Evolutionary conservation across 2,113 vertebrate genomes (phyloP).

Genomic region (Pomatostomus ruficeps): DNA sequence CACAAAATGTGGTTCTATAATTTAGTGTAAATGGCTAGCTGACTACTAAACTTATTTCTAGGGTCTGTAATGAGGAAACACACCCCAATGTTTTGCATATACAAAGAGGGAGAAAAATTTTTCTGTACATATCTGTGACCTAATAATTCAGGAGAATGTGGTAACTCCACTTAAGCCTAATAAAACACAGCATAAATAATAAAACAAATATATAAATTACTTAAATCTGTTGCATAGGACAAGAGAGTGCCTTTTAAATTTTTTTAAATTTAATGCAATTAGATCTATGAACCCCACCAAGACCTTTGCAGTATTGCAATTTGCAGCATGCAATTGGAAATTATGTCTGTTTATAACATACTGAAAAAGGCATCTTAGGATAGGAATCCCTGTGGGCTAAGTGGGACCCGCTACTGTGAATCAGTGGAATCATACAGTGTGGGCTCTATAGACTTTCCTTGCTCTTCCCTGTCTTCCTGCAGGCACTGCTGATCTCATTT

Average conservation of each 20-base stretch:
- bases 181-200: background rate
- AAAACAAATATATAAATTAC: background rate
- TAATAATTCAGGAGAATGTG: background rate
- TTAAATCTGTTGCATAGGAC: background rate
- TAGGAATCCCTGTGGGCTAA: background rate
- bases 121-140: background rate
- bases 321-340: background rate
- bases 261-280: background rate
- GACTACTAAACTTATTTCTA: background rate
- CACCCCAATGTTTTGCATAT: background rate
- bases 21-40: background rate
- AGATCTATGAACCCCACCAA: background rate
- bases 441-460: background rate
- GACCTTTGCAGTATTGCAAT: background rate
- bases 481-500: background rate
- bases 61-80: background rate
- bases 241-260: accelerated
- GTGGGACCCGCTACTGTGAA: background rate
- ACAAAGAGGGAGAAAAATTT: background rate
- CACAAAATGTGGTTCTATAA: background rate
- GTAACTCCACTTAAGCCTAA: background rate
- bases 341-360: background rate
- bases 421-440: background rate
- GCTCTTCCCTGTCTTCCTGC: background rate
- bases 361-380: background rate